A percentile compares a stretch with the other conserved stretches of the same genome.
Conservation (phyloP, 2,797 vertebrate species). For the Catamblyrhynchus diadema region DNA sequence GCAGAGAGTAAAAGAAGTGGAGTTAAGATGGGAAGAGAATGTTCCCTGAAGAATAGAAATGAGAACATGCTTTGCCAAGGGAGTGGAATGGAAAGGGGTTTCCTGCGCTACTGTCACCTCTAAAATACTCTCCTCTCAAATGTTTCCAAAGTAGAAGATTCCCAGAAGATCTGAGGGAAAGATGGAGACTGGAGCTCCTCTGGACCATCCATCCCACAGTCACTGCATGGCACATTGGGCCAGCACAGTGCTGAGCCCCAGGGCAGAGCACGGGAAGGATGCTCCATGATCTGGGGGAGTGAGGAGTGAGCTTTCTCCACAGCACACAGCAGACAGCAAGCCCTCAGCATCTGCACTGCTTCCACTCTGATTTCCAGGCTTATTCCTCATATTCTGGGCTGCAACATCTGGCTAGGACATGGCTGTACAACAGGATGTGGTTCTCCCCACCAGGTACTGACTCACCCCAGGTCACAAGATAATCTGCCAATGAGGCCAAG, state of each 20-base stretch:
- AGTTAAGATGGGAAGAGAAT: not conserved
- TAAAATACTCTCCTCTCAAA: not conserved
- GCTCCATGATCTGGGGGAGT: rapidly evolving
- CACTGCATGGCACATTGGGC: not conserved
- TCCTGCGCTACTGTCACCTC: not conserved
- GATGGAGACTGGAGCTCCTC: not conserved
- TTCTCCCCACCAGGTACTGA: not conserved
- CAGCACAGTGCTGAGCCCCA: not conserved
- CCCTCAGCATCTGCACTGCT: not conserved
- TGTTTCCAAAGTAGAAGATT: not conserved
- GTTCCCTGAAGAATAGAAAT: not conserved
- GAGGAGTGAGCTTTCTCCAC: not conserved
- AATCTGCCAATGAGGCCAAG: not conserved
- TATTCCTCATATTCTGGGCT: not conserved
- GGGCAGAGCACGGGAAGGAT: not conserved
- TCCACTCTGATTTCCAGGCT: not conserved
- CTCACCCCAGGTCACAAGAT: not conserved
- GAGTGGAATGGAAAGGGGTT: not conserved
- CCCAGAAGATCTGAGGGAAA: not conserved
- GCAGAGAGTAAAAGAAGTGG: not conserved
- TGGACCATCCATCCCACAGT: not conserved
- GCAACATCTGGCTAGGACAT: not conserved
- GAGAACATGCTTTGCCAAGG: not conserved
- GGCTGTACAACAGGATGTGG: not conserved
- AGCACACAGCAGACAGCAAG: not conserved